Conservation (phyloP, 2,113 vertebrate genomes). For the Sisor rabdophorus region DNA sequence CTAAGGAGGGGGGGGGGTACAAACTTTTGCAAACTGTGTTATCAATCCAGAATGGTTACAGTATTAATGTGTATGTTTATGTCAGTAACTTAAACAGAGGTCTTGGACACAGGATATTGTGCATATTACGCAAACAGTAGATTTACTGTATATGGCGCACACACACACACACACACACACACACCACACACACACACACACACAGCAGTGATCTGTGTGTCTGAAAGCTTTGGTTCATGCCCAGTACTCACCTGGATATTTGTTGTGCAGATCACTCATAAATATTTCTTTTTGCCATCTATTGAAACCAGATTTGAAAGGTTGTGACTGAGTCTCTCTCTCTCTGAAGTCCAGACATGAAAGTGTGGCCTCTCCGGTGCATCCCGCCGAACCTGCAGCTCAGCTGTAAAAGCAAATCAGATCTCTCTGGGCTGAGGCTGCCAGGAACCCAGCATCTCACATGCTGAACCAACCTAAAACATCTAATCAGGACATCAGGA, state of each 20-base stretch:
- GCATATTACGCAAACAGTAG: not conserved
- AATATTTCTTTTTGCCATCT: conserved; percentile 67
- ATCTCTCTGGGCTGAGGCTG: conserved; percentile 46
- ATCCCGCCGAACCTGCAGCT: conserved; percentile 32
- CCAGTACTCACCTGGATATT: conserved; percentile 56
- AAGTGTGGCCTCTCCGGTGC: conserved; percentile 46
- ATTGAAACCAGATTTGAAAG: conserved; percentile 56
- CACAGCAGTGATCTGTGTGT: not conserved
- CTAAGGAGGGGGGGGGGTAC: too few species aligned
- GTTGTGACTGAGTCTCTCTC: conserved; percentile 47
- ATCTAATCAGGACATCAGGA: conserved; percentile 71
- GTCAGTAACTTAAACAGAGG: not conserved
- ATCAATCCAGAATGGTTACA: not conserved
- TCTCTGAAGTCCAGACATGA: conserved; percentile 62
- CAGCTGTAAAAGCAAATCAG: conserved; percentile 48
- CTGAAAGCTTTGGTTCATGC: conserved; percentile 46
- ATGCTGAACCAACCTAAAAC: conserved; percentile 49
- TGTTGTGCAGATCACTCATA: conserved; percentile 64
- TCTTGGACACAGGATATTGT: not conserved
- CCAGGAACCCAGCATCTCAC: conserved; percentile 43
- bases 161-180: not conserved
- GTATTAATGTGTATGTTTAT: not conserved
- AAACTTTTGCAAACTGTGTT: not conserved
- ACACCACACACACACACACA: too few species aligned
- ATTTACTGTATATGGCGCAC: not conserved